Base-by-base conservation (phyloP, 2,797 vertebrate genomes). In the Xerus rutilus region DNA sequence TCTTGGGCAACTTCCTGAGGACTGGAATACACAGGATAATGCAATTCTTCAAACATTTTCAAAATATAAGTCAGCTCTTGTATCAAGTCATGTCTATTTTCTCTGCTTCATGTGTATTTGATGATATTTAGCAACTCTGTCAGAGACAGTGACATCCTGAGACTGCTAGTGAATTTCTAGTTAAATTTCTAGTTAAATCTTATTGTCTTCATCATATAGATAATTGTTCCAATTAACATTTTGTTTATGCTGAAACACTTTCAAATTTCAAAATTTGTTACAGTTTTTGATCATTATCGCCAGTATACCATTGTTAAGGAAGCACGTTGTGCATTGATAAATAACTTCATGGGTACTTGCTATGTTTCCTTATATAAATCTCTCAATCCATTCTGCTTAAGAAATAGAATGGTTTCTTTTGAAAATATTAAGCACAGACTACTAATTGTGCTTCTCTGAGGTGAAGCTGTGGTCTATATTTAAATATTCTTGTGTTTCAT, bases 191-290 rank as follows among this genome's bases (percentile, higher is more conserved):
- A 39, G 39, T 39, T 39, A 39, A 39, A 39, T 39, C 49, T 49
- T 10, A 35, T 12, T 69, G 25, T 30, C 64, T 86, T 89, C 35
- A 57, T 69, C 77, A 86, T 86, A 10, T 54, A 88, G 18, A 65
- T 47, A 47, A 87, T 35, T 87, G 14, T 91, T 91, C 12, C 47
- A 81, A 86, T n/a, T 89, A 21, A 94, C 21, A 83, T 70, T 95
- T 74, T 57, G 64, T 64, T 95, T 96, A 54, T 82, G 15, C 21
- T 15, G 62, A 81, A 91, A 77, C 18, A 65, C 52, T 86, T 77
- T 67, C 49, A 52, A 70, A 74, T 88, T 86, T 96, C 11, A 12
- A 78, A 49, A 73, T 73, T 91, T 88, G 39, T 17, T 93, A 78
- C 45, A 59, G 32, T 67, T 96, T n/a, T 83, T 89, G 23, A 77